phyloP scores from a whole-genome alignment of 53 echinoderm and acorn worm species.

The Mesocentrotus franciscanus region DNA sequence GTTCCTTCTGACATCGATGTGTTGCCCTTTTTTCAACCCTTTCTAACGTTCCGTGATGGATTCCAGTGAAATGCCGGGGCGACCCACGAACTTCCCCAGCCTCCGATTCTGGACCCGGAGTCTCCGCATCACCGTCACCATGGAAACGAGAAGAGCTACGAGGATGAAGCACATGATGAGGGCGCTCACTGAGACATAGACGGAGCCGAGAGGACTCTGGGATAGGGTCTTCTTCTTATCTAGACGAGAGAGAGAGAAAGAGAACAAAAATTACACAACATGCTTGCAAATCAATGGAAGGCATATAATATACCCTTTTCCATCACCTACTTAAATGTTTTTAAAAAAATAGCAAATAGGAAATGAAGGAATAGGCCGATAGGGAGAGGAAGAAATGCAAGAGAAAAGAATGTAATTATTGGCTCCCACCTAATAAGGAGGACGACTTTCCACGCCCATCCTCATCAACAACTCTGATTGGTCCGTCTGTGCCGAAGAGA shows the following conservation, averaged over 20 bases:
- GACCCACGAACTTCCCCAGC: constrained; percentile 44
- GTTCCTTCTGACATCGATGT: neutral
- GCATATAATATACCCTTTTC: too few species aligned
- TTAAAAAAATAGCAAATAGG: too few species aligned
- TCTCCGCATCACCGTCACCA: constrained; percentile 53
- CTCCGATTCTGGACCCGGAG: constrained; percentile 51
- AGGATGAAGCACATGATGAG: constrained; percentile 41
- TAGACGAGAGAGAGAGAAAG: neutral
- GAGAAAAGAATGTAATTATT: neutral
- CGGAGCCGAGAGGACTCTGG: constrained; percentile 42
- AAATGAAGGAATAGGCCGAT: too few species aligned
- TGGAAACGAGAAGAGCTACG: constrained; percentile 47
- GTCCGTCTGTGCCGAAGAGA: constrained; percentile 75
- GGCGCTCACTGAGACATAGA: constrained; percentile 41
- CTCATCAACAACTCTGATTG: constrained; percentile 68
- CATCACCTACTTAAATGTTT: too few species aligned
- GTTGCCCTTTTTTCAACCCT: neutral
- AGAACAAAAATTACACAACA: too few species aligned
- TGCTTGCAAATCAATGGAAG: too few species aligned
- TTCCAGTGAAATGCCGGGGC: constrained; percentile 38
- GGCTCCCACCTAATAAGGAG: neutral
- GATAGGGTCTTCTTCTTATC: neutral
- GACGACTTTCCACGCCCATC: neutral
- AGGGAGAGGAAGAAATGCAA: too few species aligned
- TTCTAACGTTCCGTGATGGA: constrained; percentile 40